A percentile compares a stretch with the other conserved stretches of the same genome.
phyloP scores from a whole-genome alignment of 2,888 invertebrate species.

The Tipula helvola region DNA sequence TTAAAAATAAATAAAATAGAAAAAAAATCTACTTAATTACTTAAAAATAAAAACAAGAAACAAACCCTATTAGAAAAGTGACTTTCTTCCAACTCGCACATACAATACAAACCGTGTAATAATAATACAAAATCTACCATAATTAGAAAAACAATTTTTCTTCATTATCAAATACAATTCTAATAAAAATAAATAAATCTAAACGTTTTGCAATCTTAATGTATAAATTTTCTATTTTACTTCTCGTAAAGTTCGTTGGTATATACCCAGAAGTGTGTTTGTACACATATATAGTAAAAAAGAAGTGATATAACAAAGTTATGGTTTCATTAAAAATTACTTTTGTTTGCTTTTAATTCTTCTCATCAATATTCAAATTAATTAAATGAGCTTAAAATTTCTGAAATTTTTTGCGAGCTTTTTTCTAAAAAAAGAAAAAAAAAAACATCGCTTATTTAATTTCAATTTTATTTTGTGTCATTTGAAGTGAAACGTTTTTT shows the following conservation, averaged over 20 bases:
- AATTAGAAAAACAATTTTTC: not conserved
- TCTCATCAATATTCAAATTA: slow-evolving; percentile 4
- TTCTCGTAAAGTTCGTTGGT: not conserved
- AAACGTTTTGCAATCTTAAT: not conserved
- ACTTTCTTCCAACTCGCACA: not conserved
- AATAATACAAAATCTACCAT: not conserved
- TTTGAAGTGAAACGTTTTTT: not conserved
- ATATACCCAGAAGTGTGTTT: too few species aligned
- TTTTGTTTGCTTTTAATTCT: not conserved
- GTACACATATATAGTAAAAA: not conserved
- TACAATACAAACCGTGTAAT: not conserved
- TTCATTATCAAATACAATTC: not conserved
- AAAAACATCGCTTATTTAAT: not conserved
- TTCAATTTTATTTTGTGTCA: not conserved
- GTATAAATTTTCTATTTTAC: not conserved
- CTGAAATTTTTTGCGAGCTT: not conserved
- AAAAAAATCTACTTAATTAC: not conserved
- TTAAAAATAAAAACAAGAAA: not conserved
- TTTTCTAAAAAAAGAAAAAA: not conserved
- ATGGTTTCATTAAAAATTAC: not conserved
- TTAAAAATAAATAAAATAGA: not conserved
- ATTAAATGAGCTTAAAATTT: not conserved
- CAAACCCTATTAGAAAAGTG: not conserved
- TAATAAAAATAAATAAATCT: not conserved
- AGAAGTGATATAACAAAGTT: not conserved